Base-by-base conservation (phyloP, 2,888 invertebrate species). In the Nysson spinosus region DNA sequence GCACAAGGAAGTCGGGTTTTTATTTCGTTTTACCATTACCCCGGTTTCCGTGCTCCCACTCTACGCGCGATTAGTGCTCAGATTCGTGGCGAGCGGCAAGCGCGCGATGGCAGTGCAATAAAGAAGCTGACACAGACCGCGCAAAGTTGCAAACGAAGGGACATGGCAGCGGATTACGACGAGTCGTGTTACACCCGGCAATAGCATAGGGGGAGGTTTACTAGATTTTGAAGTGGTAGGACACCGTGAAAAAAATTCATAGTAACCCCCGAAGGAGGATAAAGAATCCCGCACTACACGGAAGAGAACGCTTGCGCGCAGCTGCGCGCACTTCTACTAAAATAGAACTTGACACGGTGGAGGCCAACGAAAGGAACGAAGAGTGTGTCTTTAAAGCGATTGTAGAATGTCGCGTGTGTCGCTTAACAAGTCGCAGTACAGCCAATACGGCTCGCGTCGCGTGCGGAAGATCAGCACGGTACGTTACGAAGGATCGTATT, bases 401-500 rank as follows among this genome's bases (percentile, higher is more conserved):
- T 51, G 54, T 76, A 85, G 74, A 81, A 86, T 87, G 87, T 87
- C 87, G 82, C 84, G 85, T 70, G 86, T 84, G 72, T 86, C 87
- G 75, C 84, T 87, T 75, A 87, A 84, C 84, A 87, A 87, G 81
- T 86, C 87, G 67, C 85, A 85, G 81, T 83, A 83, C 78, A 83
- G 84, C 79, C 83, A 83, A 77, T 86, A 85, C 80, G 86, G 86
- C 82, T 86, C 86, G 69, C 84, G 86, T 68, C 83, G 86, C 76
- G 85, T 86, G 64, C 81, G 87, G 67, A 87, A 87, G 78, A 87
- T 87, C 75, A 87, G 87, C 70, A 84, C 87, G 87, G 87, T 87
- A 83, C 71, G 86, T 84, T 57, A 35, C 37, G 34, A 32, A 24
- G 44, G 56, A 66, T 46, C 46, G 20, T 26, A 28, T 47, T 51